A percentile compares a stretch with the other conserved stretches of the same genome.
These are phyloP conservation scores for Chaetorhynchus papuensis DNA, from an alignment of 2,113 vertebrate species.

Conservation along the genomic window DNA sequence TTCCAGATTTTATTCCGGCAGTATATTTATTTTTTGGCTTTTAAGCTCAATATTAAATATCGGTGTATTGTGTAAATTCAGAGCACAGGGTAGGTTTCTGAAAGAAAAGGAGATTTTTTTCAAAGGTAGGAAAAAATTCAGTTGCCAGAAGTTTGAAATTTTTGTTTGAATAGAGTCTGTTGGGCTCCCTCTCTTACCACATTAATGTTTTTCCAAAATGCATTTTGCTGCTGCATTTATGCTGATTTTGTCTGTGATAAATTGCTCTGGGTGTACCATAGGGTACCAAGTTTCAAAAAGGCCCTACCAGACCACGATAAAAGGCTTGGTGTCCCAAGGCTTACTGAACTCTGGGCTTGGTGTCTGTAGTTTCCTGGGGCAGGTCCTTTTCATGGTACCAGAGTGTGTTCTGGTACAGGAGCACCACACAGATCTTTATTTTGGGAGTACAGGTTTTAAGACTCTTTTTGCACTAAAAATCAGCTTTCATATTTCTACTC, in stretches of 20 bases:
- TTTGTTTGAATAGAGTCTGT: not conserved
- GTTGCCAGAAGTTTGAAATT: not conserved
- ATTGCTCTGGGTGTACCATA: not conserved
- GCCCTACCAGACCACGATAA: not conserved
- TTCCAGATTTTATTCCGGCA: not conserved
- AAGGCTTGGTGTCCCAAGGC: not conserved
- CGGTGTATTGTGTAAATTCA: not conserved
- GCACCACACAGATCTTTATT: not conserved
- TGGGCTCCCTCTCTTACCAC: not conserved
- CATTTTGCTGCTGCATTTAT: not conserved
- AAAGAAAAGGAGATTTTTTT: not conserved
- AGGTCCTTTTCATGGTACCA: not conserved
- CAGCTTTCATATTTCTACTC: not conserved
- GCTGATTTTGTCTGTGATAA: not conserved
- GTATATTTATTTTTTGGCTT: not conserved
- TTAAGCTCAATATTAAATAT: not conserved
- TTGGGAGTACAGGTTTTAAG: not conserved
- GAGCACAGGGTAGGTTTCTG: not conserved
- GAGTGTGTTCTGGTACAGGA: not conserved
- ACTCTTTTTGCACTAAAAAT: not conserved
- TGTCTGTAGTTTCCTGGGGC: not conserved
- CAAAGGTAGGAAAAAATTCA: not conserved
- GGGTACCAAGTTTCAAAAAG: not conserved
- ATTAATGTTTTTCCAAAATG: not conserved
- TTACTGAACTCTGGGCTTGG: not conserved